Base-by-base conservation (phyloP, 2,113 vertebrate species). In the Atrichornis clamosus region DNA sequence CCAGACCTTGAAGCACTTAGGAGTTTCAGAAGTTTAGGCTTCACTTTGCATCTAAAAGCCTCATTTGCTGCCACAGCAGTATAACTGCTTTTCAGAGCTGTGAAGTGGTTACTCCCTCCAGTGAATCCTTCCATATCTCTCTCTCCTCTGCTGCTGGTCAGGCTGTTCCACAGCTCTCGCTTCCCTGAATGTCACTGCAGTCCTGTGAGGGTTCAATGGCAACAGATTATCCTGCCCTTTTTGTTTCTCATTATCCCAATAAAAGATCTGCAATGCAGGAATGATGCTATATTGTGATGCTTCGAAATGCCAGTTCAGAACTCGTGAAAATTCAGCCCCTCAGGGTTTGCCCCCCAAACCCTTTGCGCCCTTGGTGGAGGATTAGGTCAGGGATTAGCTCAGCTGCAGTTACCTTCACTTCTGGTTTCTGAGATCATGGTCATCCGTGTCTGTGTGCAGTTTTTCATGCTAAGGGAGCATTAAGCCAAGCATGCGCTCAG, bases 271-370 rank as follows among this genome's bases (percentile, higher is more conserved):
- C 15, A 24, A 10, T 44, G 37, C 58, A 55, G 52, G 32, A 44
- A 86, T 65, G 35, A 18, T 3, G 5, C 12, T 33, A 1, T n/a
- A 84, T 68, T 73, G 37, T 44, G n/a, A 17, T 64, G 44, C 46
- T 78, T 73, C 53, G 23, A 79, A 73, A 50, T 49, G 46, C 7
- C 1, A 4, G 13, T 14, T 64, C 58, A 42, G 63, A 77, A 44
- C 32, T 47, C 30, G 3, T 7, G n/a, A 18, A n/a, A 84, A 37
- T 13, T 56, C 11, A 52, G 17, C 50, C 53, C 49, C n/a, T 84
- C 17, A 7, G 3, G 2, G 2, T 12, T 89, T 76, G 7, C 11
- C 8, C 10, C 26, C 14, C 12, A 55, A 1, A 26, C n/a, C 30
- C 47, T 89, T 62, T 62, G 42, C 37, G 20, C 4, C 16, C 30